Evolutionary conservation across 2,797 vertebrate species (phyloP).

Genomic region (Coreius guichenoti): DNA sequence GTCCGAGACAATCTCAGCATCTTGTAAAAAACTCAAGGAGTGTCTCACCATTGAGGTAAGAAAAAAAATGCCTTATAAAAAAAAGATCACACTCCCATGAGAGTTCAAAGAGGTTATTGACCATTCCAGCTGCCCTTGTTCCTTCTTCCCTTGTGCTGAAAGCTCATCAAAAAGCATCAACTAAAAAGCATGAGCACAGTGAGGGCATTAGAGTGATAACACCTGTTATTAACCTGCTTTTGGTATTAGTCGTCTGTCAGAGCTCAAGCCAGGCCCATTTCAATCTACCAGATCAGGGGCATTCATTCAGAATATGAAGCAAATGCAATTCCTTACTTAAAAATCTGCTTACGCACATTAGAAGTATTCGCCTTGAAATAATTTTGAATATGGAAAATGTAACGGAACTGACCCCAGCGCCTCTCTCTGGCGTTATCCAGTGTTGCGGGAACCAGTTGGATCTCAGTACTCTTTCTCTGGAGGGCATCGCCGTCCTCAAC

Average conservation of each 20-base stretch:
- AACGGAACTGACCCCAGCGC: background rate
- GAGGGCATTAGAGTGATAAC: conserved; percentile 27
- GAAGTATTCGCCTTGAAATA: background rate
- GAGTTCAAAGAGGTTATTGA: conserved; percentile 29
- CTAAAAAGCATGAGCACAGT: conserved; percentile 24
- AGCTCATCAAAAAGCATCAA: conserved; percentile 30
- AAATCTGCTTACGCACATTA: background rate
- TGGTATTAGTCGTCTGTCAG: conserved; percentile 18
- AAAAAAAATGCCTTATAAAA: background rate
- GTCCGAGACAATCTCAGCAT: conserved; percentile 90
- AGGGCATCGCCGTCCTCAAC: conserved; percentile 91
- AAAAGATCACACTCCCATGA: background rate
- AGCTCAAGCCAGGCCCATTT: conserved; percentile 18
- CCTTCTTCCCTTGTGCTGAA: background rate
- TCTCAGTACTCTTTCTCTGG: conserved; percentile 81
- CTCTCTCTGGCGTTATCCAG: conserved; percentile 67
- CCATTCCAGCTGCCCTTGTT: background rate
- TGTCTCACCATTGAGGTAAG: conserved; percentile 87
- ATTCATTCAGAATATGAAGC: conserved; percentile 28
- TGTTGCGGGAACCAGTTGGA: conserved; percentile 85
- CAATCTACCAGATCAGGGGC: conserved; percentile 24
- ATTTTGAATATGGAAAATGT: background rate
- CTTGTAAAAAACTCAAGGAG: conserved; percentile 90
- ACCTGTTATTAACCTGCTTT: conserved; percentile 34
- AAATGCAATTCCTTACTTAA: conserved; percentile 44